Conservation (phyloP, 1,140 invertebrate genomes). For the Goniozus legneri region DNA sequence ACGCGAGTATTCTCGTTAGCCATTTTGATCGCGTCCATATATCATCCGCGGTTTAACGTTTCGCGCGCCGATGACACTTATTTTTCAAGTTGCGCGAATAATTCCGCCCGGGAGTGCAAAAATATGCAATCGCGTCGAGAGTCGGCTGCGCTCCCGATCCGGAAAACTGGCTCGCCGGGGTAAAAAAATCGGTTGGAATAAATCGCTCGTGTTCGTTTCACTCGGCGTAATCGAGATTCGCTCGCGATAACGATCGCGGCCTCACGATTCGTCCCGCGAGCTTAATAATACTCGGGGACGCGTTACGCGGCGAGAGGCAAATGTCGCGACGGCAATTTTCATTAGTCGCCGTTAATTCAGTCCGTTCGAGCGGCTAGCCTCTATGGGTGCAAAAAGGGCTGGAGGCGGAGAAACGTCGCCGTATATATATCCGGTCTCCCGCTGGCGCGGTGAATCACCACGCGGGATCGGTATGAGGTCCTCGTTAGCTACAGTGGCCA, state of each 20-base stretch:
- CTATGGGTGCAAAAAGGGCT: conserved; percentile 9
- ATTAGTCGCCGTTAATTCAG: conserved; percentile 30
- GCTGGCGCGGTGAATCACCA: conserved; percentile 15
- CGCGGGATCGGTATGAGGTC: conserved; percentile 13
- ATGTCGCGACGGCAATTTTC: conserved; percentile 7
- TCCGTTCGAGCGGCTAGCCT: conserved; percentile 14
- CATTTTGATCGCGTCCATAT: conserved; percentile 20
- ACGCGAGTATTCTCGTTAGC: conserved; percentile 26
- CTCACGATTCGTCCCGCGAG: no score
- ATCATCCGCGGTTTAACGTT: no score
- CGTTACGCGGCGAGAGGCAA: conserved; percentile 16
- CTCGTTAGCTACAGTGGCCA: conserved; percentile 21
- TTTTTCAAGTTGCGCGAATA: no score
- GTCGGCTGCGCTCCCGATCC: no score
- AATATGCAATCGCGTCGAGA: no score
- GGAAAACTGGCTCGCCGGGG: no score
- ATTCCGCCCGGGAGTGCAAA: no score
- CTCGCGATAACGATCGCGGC: no score
- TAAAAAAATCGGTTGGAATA: no score
- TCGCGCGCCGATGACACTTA: no score
- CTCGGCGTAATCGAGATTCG: no score
- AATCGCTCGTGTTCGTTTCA: no score
- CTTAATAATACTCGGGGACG: conserved; percentile 25
- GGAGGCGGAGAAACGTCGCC: conserved; percentile 15
- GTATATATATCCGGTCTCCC: conserved; percentile 14